phyloP scores from a whole-genome alignment of 2,113 vertebrate species.

The Dendrocopos noguchii region DNA sequence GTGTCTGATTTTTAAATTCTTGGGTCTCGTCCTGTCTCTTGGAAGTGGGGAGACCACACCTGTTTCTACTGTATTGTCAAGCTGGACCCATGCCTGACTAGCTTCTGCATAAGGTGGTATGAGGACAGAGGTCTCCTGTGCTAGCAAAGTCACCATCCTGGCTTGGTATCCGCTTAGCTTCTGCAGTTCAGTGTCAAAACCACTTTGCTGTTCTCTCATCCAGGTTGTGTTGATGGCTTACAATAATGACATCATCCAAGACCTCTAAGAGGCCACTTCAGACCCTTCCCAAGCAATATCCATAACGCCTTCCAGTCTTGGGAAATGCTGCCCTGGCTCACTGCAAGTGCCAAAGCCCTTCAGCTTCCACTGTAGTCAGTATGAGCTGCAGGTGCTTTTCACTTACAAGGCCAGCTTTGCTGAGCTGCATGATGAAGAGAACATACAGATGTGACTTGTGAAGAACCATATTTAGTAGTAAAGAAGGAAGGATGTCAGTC shows the following conservation, averaged over 20 bases:
- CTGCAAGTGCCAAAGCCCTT: background rate
- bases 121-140: background rate
- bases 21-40: background rate
- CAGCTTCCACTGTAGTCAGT: background rate
- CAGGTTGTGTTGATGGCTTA: background rate
- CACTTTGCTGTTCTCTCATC: background rate
- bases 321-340: background rate
- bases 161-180: background rate
- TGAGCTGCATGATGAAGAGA: background rate
- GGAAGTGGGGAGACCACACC: background rate
- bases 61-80: background rate
- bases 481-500: background rate
- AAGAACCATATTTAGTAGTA: background rate
- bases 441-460: background rate
- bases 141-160: background rate
- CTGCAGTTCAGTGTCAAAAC: slow-evolving; percentile 3
- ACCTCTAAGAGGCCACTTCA: background rate
- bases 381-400: background rate
- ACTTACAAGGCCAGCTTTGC: background rate
- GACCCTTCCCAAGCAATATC: background rate
- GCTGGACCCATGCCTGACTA: background rate
- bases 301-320: background rate
- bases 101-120: background rate
- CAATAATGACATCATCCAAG: background rate
- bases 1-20: background rate